Percentiles rank a stretch among this genome's conserved stretches.
Conservation (phyloP, 2,113 vertebrate species). For the Holacanthus passer region DNA sequence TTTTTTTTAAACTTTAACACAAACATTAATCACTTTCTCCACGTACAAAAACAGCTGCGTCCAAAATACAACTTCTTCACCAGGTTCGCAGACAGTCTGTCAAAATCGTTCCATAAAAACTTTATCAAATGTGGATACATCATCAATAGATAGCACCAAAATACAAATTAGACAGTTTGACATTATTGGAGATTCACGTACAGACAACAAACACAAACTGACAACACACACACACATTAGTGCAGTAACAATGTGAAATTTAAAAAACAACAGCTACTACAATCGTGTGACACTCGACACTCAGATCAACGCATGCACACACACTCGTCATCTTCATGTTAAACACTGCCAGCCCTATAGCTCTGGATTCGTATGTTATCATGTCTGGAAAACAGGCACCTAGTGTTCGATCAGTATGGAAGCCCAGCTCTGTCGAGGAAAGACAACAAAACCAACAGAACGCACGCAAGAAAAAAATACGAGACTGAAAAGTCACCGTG, state of each 20-base stretch:
- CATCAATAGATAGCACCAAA: conserved; percentile 89
- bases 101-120: conserved; percentile 88
- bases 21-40: conserved; percentile 25
- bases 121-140: conserved; percentile 87
- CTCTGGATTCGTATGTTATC: background rate
- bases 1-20: background rate
- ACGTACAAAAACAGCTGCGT: conserved; percentile 71
- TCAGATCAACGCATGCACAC: background rate
- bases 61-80: conserved; percentile 86
- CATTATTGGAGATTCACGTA: conserved; percentile 15
- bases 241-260: background rate
- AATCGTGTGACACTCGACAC: background rate
- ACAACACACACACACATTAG: conserved; percentile 6
- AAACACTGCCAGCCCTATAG: conserved; percentile 3
- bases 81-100: conserved; percentile 77
- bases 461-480: too few relatives aligned
- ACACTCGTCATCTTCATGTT: background rate
- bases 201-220: conserved; percentile 12
- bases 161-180: conserved; percentile 84
- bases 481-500: too few relatives aligned
- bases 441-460: background rate
- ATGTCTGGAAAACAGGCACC: background rate
- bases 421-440: background rate
- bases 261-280: conserved; percentile 16
- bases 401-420: background rate